Conservation (phyloP, 2,888 invertebrate species). For the Gandaritis pyraliata region DNA sequence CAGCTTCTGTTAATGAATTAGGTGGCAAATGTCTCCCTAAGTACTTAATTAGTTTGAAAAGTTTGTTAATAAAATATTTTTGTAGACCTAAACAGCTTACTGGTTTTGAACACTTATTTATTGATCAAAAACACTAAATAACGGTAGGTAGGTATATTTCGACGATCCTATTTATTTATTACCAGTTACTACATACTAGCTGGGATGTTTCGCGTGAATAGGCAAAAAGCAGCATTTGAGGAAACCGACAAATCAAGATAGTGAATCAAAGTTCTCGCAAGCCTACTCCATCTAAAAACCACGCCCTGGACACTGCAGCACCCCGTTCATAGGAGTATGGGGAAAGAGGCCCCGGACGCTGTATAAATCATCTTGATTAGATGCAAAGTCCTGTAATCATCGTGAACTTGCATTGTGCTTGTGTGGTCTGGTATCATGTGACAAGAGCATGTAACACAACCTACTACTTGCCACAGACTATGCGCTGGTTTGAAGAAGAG, state of each 20-base stretch:
- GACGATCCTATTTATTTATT: neutral
- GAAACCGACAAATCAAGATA: neutral
- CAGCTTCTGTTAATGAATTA: too few species aligned
- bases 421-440: slow-evolving; percentile 34
- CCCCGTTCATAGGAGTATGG: too few species aligned
- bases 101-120: neutral
- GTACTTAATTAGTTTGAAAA: too few species aligned
- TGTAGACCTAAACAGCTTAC: too few species aligned
- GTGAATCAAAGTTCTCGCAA: neutral
- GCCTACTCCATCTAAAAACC: too few species aligned
- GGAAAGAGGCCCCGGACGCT: too few species aligned
- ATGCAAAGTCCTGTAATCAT: slow-evolving; percentile 1
- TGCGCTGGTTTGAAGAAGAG: slow-evolving; percentile 10
- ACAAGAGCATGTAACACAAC: slow-evolving; percentile 29
- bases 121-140: neutral
- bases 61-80: too few species aligned
- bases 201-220: slow-evolving; percentile 2
- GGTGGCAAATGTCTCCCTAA: too few species aligned
- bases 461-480: slow-evolving; percentile 26
- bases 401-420: slow-evolving; percentile 18
- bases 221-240: neutral
- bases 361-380: too few species aligned
- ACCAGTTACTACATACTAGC: neutral
- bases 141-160: neutral
- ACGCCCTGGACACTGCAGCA: too few species aligned